Evolutionary conservation across 2,888 invertebrate genomes (phyloP), one percentile per base, ranked within the genome.

Genomic region (Diadegma fenestrale): DNA sequence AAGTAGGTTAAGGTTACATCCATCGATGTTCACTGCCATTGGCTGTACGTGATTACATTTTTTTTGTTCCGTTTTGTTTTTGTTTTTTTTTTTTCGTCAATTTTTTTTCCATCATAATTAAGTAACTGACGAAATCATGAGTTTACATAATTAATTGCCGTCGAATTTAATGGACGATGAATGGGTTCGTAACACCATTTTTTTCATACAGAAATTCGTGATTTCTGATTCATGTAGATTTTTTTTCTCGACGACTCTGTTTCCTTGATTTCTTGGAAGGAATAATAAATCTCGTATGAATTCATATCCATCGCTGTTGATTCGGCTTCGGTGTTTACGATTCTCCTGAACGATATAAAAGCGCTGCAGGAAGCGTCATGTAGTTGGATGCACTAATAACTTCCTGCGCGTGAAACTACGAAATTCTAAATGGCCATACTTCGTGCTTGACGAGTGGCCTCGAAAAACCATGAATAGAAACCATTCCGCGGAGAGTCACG

Each of bases 321-420:
- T 58, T 26, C 26, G 26, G 26, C 14, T 26, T 12, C 58, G 5
- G 26, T 14, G 22, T 12, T 54, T 22, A 54, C 58, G 14, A 26
- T 58, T 58, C 26, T 2, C 22, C 1, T 73, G 4, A 14, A 22
- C 19, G 43, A 72, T 77, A 68, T 64, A 64, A 75, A 51, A 58
- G 4, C 26, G 26, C 14, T 85, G 80, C 85, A 87, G 89, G 89
- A 89, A 89, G 88, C 72, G 88, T 83, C 85, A 88, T 88, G 90
- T 87, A 80, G 88, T 89, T 90, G 87, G 77, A 85, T 81, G 88
- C 89, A 86, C 83, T 88, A 88, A 88, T 85, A 84, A 88, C 89
- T 90, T 90, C 90, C 84, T 76, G 64, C 88, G 64, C 88, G 88
- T 69, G 87, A 89, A 88, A 88, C 82, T 72, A 83, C 83, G 85